A percentile compares a stretch with the other conserved stretches of the same genome.
phyloP scores from a whole-genome alignment of 2,113 vertebrate species.

The Carassius auratus region DNA sequence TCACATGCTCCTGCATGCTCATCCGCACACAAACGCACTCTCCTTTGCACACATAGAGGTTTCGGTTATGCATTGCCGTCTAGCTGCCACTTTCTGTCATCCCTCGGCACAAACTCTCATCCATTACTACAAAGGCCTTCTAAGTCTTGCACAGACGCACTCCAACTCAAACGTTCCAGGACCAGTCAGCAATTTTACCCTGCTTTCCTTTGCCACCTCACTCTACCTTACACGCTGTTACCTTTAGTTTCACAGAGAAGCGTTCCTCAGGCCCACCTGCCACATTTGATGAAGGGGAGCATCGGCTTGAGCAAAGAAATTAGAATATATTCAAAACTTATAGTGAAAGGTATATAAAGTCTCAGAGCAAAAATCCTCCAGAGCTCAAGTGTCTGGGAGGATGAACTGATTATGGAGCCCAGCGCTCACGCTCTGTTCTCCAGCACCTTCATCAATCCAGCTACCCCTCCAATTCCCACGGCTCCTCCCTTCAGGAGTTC shows the following conservation, averaged over 20 bases:
- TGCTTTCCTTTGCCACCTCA: neutral
- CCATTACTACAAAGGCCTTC: conserved; percentile 27
- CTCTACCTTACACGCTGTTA: neutral
- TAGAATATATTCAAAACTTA: neutral
- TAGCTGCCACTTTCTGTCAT: conserved; percentile 47
- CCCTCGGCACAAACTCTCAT: conserved; percentile 32
- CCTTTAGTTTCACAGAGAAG: neutral
- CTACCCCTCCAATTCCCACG: conserved; percentile 5
- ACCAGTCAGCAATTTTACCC: neutral
- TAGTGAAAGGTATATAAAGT: neutral
- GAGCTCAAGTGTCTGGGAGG: conserved; percentile 17
- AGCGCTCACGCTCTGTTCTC: conserved; percentile 16
- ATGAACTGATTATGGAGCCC: conserved; percentile 15
- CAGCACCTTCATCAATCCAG: conserved; percentile 33
- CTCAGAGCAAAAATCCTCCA: conserved; percentile 8
- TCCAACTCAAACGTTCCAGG: neutral
- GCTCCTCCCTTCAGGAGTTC: conserved; percentile 28
- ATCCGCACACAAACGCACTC: neutral
- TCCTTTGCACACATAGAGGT: neutral
- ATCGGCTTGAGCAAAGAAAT: neutral
- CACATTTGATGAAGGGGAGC: neutral
- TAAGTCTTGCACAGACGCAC: neutral
- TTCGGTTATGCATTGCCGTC: neutral
- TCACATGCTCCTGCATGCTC: conserved; percentile 7
- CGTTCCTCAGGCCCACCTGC: conserved; percentile 7